Evolutionary conservation across 2,888 invertebrate species (phyloP).

Genomic region (Drosophila engyochracea): DNA sequence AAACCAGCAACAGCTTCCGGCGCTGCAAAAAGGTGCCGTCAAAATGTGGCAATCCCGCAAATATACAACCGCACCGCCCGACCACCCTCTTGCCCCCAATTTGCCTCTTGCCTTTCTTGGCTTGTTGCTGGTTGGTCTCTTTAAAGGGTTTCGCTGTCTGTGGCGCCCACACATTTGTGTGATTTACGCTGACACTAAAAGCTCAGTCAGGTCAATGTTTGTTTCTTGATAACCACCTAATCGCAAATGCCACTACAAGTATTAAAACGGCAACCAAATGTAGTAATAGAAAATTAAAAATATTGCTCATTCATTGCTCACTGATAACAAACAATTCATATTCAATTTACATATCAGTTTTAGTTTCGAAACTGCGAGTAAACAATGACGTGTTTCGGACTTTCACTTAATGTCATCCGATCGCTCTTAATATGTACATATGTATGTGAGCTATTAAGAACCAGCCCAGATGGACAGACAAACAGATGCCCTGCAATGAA

Average conservation of each 20-base stretch:
- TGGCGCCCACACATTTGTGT: constrained; percentile 29
- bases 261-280: constrained; percentile 2
- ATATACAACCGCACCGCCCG: constrained; percentile 30
- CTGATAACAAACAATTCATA: constrained; percentile 38
- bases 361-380: constrained; percentile 18
- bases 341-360: constrained; percentile 10
- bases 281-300: not conserved
- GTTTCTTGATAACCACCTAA: constrained; percentile 60
- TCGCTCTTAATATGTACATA: not conserved
- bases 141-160: constrained; percentile 36
- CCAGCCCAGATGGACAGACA: not conserved
- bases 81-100: not conserved
- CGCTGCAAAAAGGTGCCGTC: constrained; percentile 65
- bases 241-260: constrained; percentile 36
- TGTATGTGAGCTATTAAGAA: constrained; percentile 7
- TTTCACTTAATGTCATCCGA: constrained; percentile 67
- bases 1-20: constrained; percentile 46
- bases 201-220: constrained; percentile 59
- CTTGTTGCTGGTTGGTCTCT: constrained; percentile 21
- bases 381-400: constrained; percentile 76
- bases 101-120: not conserved
- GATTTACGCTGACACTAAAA: constrained; percentile 66
- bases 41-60: constrained; percentile 65
- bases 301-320: constrained; percentile 25
- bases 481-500: constrained; percentile 14